These are phyloP conservation scores for Indicator maculatus DNA, from an alignment of 2,113 vertebrate genomes.

Conservation along the genomic window DNA sequence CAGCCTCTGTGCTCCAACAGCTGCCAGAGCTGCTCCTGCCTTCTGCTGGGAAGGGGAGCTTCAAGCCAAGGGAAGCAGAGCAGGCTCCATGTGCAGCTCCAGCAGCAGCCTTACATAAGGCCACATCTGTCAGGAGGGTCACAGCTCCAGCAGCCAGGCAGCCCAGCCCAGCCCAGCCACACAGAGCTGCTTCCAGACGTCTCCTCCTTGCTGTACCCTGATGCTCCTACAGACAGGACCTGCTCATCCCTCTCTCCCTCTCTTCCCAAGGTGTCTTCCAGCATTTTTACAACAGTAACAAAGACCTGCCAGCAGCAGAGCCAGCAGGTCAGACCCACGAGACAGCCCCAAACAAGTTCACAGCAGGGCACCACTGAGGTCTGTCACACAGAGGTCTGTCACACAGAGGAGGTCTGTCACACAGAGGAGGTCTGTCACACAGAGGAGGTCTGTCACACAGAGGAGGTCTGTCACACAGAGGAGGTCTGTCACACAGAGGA, in stretches of 20 bases:
- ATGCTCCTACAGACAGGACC: rapidly evolving
- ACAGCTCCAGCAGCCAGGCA: background rate
- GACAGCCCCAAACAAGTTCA: background rate
- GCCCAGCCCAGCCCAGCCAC: background rate
- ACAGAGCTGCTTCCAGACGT: background rate
- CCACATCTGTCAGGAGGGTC: background rate
- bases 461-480: too few species aligned
- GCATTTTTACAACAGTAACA: background rate
- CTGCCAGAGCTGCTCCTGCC: background rate
- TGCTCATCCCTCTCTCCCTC: background rate
- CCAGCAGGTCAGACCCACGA: rapidly evolving
- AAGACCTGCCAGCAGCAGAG: background rate
- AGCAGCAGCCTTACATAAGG: background rate
- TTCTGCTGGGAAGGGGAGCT: background rate
- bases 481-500: too few species aligned
- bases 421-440: too few species aligned
- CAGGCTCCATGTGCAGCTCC: rapidly evolving
- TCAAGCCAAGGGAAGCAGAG: background rate
- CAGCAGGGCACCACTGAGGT: too few species aligned
- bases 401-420: too few species aligned
- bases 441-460: too few species aligned
- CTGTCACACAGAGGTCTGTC: too few species aligned
- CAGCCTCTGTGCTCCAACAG: background rate
- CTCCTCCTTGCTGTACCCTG: background rate
- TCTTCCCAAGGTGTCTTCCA: background rate